Conservation (phyloP, 1,140 invertebrate species). For the Neodiprion pinetum region DNA sequence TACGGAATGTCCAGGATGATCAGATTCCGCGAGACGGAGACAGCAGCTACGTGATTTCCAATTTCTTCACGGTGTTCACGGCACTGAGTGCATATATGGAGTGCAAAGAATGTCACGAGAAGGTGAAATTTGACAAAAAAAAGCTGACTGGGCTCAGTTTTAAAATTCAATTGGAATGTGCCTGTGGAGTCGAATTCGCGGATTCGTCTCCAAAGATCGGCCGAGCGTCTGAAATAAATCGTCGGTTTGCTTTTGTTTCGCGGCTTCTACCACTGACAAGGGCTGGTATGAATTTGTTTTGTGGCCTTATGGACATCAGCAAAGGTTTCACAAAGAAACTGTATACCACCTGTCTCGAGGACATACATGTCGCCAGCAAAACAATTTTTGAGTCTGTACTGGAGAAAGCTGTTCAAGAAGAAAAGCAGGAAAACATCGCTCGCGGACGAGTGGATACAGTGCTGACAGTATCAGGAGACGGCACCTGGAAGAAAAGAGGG, state of each 20-base stretch:
- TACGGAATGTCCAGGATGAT: neutral
- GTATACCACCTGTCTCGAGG: neutral
- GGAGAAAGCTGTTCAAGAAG: neutral
- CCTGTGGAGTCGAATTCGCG: constrained; percentile 6
- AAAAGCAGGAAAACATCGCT: neutral
- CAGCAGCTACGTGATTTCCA: neutral
- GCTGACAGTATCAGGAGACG: constrained; percentile 29
- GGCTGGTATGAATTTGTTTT: constrained; percentile 12
- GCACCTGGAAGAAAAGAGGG: constrained; percentile 29
- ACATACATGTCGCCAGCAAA: constrained; percentile 24
- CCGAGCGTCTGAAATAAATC: constrained; percentile 10
- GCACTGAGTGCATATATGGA: constrained; percentile 8
- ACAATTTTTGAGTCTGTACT: neutral
- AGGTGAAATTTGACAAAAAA: no score
- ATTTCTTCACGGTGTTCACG: neutral
- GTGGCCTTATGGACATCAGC: constrained; percentile 21
- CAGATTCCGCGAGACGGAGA: neutral
- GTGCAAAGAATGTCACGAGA: neutral
- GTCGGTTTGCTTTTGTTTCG: neutral
- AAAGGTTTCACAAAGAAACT: neutral
- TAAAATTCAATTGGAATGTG: neutral
- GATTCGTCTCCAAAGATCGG: constrained; percentile 1
- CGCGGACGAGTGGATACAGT: neutral
- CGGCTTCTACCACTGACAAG: neutral
- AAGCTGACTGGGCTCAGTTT: neutral